Evolutionary conservation across 2,888 invertebrate genomes (phyloP).

Genomic region (Dolomedes plantarius): DNA sequence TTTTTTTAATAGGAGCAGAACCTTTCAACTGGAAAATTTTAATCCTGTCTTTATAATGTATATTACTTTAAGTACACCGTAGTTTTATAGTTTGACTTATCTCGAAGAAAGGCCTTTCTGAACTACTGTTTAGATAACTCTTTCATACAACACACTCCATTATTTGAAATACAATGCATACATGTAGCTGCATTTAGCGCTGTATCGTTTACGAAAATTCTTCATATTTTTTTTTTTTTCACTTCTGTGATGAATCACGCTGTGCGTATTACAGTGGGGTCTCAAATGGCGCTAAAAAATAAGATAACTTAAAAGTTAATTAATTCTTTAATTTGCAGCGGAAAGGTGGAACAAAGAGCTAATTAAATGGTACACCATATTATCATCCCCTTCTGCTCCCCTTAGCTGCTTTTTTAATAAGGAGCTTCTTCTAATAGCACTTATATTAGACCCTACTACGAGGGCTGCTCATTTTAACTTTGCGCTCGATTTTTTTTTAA

Average conservation of each 20-base stretch:
- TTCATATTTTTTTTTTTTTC: not conserved
- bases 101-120: too few species aligned
- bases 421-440: slow-evolving; percentile 21
- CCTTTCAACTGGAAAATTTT: too few species aligned
- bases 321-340: slow-evolving; percentile 70
- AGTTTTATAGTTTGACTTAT: too few species aligned
- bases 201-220: not conserved
- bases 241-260: not conserved
- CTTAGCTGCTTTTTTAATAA: slow-evolving; percentile 45
- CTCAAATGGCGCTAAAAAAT: slow-evolving; percentile 16
- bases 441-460: slow-evolving; percentile 11
- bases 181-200: not conserved
- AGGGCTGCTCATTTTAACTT: slow-evolving; percentile 43
- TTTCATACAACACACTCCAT: too few species aligned
- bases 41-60: too few species aligned
- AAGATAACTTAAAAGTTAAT: slow-evolving; percentile 60
- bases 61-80: too few species aligned
- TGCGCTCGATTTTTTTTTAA: slow-evolving; percentile 10
- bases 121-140: too few species aligned
- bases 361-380: slow-evolving; percentile 52
- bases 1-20: too few species aligned
- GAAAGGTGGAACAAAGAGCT: slow-evolving; percentile 39
- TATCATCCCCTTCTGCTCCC: slow-evolving; percentile 12
- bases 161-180: not conserved
- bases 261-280: not conserved